Base-by-base conservation (phyloP, 2,113 vertebrate species). In the Hassar affinis region DNA sequence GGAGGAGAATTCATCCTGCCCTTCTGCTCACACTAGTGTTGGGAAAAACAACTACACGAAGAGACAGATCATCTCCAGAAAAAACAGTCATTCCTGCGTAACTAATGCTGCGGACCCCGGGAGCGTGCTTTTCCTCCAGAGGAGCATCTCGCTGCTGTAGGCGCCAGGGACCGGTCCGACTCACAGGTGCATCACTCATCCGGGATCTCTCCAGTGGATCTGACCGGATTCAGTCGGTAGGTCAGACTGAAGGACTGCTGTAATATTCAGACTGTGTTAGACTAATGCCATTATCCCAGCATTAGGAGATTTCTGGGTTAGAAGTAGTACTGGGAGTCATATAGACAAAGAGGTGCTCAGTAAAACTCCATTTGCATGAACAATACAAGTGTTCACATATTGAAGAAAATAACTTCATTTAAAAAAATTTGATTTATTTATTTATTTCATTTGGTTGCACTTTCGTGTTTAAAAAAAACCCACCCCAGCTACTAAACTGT, bases 191-290 rank as follows among this genome's bases (percentile, higher is more conserved):
- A 61, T 49, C 66, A n/a, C 6, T 5, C 61, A 27, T 25, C 42
- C 35, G 17, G 35, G 25, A 49, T 11, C 25, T 27, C 25, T 38
- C 10, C 57, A 42, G 56, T 33, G 75, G 35, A 57, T 15, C 52
- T 84, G 76, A 78, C 75, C 75, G 10, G 59, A 5, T 68, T 56
- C 10, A 84, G 5, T 61, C 38, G 83, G 83, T 84, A 84, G 83
- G 83, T 84, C 77, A 79, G 25, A 33, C 38, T 7, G 3, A 54
- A 35, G 30, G 10, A 54, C 51, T 54, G 74, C 17, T 52, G 49
- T 27, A 27, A 30, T 74, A 49, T 74, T 3, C 18, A n/a, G 38
- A 42, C 38, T 6, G 18, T 18, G 1, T 74, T 51, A 20, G 45
- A 12, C 42, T 72, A 14, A 18, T 54, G 49, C 7, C 49, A 76